These are phyloP conservation scores for Agelastica alni DNA, from an alignment of 2,888 invertebrate genomes.

Conservation along the genomic window DNA sequence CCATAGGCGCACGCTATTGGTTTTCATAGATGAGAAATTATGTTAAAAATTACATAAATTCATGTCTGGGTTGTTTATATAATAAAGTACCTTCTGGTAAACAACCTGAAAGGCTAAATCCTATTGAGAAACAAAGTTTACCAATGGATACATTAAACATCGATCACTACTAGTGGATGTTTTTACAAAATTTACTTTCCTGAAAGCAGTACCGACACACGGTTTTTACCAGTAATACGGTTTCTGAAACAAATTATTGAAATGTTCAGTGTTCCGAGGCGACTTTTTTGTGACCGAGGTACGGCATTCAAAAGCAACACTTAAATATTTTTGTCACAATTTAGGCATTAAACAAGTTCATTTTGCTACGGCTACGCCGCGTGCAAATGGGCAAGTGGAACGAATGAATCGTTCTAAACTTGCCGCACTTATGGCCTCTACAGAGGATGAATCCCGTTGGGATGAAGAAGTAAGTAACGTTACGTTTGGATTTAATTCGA, in stretches of 20 bases:
- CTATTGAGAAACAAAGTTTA: constrained; percentile 30
- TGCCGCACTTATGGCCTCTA: constrained; percentile 27
- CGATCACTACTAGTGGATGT: constrained; percentile 31
- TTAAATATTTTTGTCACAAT: neutral
- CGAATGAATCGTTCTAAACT: constrained; percentile 12
- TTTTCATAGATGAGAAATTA: constrained; percentile 40
- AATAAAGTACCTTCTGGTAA: constrained; percentile 42
- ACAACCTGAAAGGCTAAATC: constrained; percentile 29
- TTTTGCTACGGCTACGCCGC: neutral
- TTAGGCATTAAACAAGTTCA: constrained; percentile 4
- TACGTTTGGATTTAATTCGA: constrained; percentile 36
- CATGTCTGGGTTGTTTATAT: constrained; percentile 45
- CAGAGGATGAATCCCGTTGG: constrained; percentile 35
- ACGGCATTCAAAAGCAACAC: neutral
- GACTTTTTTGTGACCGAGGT: neutral
- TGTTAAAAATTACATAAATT: constrained; percentile 41
- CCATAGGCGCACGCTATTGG: constrained; percentile 41
- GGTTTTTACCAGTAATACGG: too few species aligned
- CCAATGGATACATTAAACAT: constrained; percentile 44
- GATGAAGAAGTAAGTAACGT: constrained; percentile 32
- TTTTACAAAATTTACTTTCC: neutral
- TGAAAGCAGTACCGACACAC: neutral
- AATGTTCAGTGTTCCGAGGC: neutral
- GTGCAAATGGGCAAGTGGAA: neutral
- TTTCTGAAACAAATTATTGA: neutral